Evolutionary conservation across 1,140 invertebrate species (phyloP).

Genomic region (Camponotus floridanus): DNA sequence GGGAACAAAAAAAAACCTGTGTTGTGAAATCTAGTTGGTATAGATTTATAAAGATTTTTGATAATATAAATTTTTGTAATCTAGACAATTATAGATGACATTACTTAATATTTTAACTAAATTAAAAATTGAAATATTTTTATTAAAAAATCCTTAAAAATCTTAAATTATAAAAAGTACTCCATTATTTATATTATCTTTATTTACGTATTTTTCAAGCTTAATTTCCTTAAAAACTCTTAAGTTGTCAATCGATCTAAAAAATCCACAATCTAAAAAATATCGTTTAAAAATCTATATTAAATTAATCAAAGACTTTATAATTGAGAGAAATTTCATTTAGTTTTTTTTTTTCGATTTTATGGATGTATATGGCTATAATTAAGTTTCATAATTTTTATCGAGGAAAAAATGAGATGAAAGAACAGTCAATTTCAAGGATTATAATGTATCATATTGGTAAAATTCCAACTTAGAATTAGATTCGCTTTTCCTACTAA

Average conservation of each 20-base stretch:
- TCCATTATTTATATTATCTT: not conserved
- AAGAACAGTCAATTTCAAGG: not conserved
- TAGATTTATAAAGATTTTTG: not conserved
- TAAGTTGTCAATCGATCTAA: not conserved
- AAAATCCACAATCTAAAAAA: not conserved
- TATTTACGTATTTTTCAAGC: constrained; percentile 3
- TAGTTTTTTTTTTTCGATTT: not conserved
- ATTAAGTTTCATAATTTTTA: not conserved
- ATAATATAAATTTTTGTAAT: too few relatives aligned
- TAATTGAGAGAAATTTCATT: constrained; percentile 2
- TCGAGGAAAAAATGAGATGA: not conserved
- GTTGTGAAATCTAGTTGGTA: not conserved
- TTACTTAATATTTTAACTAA: not conserved
- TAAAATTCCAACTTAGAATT: constrained; percentile 4
- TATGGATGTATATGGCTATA: not conserved
- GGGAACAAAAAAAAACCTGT: too few relatives aligned
- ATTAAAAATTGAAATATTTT: not conserved
- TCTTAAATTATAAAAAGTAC: not conserved
- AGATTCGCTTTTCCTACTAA: not conserved
- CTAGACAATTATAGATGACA: too few relatives aligned
- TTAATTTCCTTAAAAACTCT: not conserved
- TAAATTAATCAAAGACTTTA: constrained; percentile 4
- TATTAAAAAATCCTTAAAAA: not conserved
- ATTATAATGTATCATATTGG: not conserved
- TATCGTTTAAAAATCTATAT: not conserved